phyloP scores from a whole-genome alignment of 2,113 vertebrate genomes.

The Mobula birostris region DNA sequence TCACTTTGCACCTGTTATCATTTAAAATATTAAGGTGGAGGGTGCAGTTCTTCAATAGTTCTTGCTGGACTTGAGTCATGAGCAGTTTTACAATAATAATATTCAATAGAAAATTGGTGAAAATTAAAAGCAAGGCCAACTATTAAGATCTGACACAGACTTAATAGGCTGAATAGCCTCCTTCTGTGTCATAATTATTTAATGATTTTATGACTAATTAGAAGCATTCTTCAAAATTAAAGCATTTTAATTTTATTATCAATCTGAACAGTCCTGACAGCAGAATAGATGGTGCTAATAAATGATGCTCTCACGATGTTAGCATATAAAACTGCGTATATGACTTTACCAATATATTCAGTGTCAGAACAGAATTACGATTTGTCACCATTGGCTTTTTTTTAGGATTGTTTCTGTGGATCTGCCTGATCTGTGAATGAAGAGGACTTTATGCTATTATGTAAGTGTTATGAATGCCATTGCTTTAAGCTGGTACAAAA shows the following conservation, averaged over 20 bases:
- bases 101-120: not conserved
- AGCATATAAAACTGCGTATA: not conserved
- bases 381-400: constrained; percentile 4
- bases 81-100: not conserved
- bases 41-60: not conserved
- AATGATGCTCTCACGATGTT: not conserved
- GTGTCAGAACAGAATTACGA: constrained; percentile 22
- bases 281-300: not conserved
- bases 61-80: not conserved
- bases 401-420: constrained; percentile 26
- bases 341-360: constrained; percentile 15
- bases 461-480: not conserved
- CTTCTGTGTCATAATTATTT: no score
- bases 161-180: not conserved
- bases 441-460: not conserved
- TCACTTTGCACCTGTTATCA: not conserved
- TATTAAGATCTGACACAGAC: no score
- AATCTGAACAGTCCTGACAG: not conserved
- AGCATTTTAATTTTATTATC: not conserved
- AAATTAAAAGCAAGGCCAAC: not conserved
- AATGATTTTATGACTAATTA: not conserved
- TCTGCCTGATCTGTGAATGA: constrained; percentile 1
- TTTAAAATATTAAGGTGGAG: not conserved
- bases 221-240: not conserved
- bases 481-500: not conserved